Base-by-base conservation (phyloP, 2,113 vertebrate species). In the Aegotheles bennettii region DNA sequence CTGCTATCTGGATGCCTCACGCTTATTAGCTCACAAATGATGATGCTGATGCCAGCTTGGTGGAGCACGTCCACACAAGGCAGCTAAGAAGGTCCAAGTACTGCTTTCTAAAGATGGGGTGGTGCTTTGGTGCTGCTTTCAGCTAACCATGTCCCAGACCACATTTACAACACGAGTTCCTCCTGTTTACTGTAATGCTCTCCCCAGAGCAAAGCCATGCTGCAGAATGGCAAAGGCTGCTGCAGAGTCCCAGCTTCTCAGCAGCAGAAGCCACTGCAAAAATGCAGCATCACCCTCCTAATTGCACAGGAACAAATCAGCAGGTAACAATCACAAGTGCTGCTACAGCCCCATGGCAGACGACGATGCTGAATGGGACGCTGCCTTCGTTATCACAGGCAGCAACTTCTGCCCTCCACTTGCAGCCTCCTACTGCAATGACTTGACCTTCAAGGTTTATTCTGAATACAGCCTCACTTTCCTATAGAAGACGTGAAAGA, bases 151-250 rank as follows among this genome's bases (percentile, higher is more conserved):
- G 26, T 11, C 33, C 59, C 68, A 57, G 45, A 31, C 16, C 19
- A 16, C 9, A 5, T 28, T 28, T 12, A 6, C 1, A 17, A 6
- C 0, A 33, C 2, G 0, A 23, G 29, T 43, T 38, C 42, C 59
- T 28, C 38, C 28, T 6, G 18, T 8, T 8, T 11, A 23, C 40
- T 25, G 15, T n/a, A 20, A 9, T 5, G 18, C 54, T 54, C 53
- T 36, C 31, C 18, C 45, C 45, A 42, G 40, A 61, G 50, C 42
- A 69, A 54, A 56, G 64, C 48, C 28, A 5, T 2, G 16, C 3
- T 29, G 57, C 43, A 43, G 57, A 50, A 56, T 1, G 2, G 33
- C 40, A 54, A 6, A 65, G 36, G 25, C 18, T 4, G 2, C 33
- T 38, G 31, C 60, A 50, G n/a, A 45, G 38, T 31, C 54, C 14